Percentiles rank a stretch among this genome's conserved stretches.
Conservation (phyloP, 2,888 invertebrate species). For the Yponomeuta plumbellus region DNA sequence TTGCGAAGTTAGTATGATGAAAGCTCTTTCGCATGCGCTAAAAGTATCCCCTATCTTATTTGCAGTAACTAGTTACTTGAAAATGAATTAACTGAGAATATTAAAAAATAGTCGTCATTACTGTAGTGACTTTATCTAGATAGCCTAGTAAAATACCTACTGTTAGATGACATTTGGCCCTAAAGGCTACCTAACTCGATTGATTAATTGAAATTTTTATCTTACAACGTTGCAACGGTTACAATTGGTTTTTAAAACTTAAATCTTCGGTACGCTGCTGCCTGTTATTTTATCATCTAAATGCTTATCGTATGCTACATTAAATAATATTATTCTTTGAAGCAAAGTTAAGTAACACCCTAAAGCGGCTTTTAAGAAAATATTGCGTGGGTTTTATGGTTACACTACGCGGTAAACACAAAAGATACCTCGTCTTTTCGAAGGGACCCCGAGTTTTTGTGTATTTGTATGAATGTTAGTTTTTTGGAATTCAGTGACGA, state of each 20-base stretch:
- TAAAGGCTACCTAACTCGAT: neutral
- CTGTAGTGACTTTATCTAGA: neutral
- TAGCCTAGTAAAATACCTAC: neutral
- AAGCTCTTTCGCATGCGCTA: no score
- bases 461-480: neutral
- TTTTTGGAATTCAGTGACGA: neutral
- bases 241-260: neutral
- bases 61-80: neutral
- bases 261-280: slow-evolving; percentile 7
- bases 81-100: neutral
- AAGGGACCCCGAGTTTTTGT: neutral
- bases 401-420: neutral
- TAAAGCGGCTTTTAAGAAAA: neutral
- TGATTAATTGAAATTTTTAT: neutral
- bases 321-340: slow-evolving; percentile 11
- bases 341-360: slow-evolving; percentile 2
- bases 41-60: no score
- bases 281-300: slow-evolving; percentile 48
- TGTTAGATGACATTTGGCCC: neutral
- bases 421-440: neutral
- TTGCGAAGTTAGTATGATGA: no score
- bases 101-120: neutral
- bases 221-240: neutral
- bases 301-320: slow-evolving; percentile 52
- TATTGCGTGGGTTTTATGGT: slow-evolving; percentile 14